These are phyloP conservation scores for Porites cylindrica DNA, from an alignment of 92 coral and sea anemone species.

Conservation along the genomic window DNA sequence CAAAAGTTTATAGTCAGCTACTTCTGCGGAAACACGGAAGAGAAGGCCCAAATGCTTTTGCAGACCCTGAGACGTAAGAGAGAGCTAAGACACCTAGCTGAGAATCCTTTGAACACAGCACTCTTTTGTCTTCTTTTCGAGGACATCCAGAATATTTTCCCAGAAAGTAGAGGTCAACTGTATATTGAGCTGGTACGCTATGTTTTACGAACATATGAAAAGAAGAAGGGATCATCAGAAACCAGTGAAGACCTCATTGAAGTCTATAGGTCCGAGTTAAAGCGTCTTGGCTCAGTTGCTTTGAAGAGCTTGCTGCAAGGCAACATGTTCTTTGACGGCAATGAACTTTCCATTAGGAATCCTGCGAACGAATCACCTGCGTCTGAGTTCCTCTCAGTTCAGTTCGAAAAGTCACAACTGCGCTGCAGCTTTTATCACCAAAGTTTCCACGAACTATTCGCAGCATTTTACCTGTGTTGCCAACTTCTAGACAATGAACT, in stretches of 20 bases:
- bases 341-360: background rate
- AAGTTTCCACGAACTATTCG: constrained; percentile 51
- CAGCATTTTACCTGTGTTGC: constrained; percentile 27
- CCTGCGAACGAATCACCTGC: background rate
- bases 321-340: background rate
- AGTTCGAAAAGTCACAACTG: constrained; percentile 20
- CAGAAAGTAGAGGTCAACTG: constrained; percentile 38
- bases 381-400: constrained; percentile 46
- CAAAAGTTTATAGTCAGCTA: constrained; percentile 20
- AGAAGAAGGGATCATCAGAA: background rate
- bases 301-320: constrained; percentile 17
- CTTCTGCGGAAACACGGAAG: background rate
- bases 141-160: constrained; percentile 32
- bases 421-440: constrained; percentile 38
- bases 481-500: background rate
- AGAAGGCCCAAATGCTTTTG: background rate
- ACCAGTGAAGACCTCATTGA: constrained; percentile 1
- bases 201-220: constrained; percentile 28
- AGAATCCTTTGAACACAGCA: constrained; percentile 55
- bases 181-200: constrained; percentile 30
- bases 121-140: constrained; percentile 39
- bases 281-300: constrained; percentile 23
- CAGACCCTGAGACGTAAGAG: background rate
- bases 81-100: constrained; percentile 1
- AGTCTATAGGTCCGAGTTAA: background rate